Conservation (phyloP, 2,113 vertebrate species). For the Procavia capensis region DNA sequence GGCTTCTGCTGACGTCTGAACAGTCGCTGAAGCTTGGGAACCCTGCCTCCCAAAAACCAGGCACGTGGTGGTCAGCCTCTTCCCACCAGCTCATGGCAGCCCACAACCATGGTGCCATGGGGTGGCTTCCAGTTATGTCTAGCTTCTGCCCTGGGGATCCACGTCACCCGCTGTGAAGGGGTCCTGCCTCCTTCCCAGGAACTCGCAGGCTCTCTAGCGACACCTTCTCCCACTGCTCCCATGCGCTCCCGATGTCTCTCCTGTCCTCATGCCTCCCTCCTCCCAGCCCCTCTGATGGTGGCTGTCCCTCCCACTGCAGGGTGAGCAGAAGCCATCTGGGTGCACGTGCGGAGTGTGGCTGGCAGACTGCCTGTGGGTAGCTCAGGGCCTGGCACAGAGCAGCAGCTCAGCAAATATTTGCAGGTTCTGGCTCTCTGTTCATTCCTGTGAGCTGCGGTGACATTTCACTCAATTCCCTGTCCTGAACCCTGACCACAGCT, state of each 20-base stretch:
- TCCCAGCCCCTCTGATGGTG: neutral
- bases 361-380: neutral
- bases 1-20: conserved; percentile 40
- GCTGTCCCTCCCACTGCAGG: neutral
- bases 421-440: neutral
- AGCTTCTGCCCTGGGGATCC: neutral
- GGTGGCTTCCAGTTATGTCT: conserved; percentile 72
- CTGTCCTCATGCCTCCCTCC: too few species aligned
- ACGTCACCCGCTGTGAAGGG: neutral
- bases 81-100: neutral
- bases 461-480: neutral
- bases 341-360: fast-evolving
- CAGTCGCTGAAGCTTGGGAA: neutral
- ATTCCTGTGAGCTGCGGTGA: neutral
- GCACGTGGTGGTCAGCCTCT: neutral
- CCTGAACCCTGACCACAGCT: neutral
- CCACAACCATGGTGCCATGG: neutral
- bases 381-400: too few species aligned
- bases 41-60: neutral
- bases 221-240: neutral
- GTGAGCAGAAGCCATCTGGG: neutral
- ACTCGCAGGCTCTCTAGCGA: neutral
- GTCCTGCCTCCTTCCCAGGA: neutral
- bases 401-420: neutral
- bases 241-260: neutral